phyloP scores from a whole-genome alignment of 2,113 vertebrate genomes.

The Pholis gunnellus region DNA sequence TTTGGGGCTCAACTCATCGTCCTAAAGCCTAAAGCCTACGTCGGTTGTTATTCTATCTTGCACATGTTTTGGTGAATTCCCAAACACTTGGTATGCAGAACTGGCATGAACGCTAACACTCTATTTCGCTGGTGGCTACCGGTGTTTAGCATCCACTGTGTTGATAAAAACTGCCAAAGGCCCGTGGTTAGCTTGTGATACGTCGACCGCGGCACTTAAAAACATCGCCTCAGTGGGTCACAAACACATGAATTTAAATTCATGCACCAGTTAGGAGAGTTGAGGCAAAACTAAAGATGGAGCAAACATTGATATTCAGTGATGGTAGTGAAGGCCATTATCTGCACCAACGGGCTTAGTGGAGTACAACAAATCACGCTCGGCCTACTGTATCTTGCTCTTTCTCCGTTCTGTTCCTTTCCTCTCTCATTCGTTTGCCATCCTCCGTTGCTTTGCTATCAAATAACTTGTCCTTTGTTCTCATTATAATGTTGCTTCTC shows the following conservation, averaged over 20 bases:
- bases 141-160: constrained; percentile 13
- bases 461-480: constrained; percentile 2
- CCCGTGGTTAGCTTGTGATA: constrained; percentile 31
- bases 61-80: neutral
- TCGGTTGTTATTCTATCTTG: neutral
- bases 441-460: neutral
- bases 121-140: neutral
- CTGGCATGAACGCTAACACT: neutral
- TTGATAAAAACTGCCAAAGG: constrained; percentile 4
- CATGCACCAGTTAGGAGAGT: constrained; percentile 19
- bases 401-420: constrained; percentile 1
- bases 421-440: neutral
- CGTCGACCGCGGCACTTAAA: neutral
- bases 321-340: constrained; percentile 29
- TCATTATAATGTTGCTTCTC: constrained; percentile 14
- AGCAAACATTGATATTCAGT: constrained; percentile 44
- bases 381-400: neutral
- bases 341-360: constrained; percentile 25
- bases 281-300: constrained; percentile 27
- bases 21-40: neutral
- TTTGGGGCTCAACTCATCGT: neutral
- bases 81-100: constrained; percentile 10
- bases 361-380: constrained; percentile 27
- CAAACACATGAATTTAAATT: constrained; percentile 50
- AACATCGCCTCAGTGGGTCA: constrained; percentile 13